A percentile compares a stretch with the other conserved stretches of the same genome.
These are phyloP conservation scores for Pseudochromis fuscus DNA, from an alignment of 2,797 vertebrate genomes.

Conservation along the genomic window DNA sequence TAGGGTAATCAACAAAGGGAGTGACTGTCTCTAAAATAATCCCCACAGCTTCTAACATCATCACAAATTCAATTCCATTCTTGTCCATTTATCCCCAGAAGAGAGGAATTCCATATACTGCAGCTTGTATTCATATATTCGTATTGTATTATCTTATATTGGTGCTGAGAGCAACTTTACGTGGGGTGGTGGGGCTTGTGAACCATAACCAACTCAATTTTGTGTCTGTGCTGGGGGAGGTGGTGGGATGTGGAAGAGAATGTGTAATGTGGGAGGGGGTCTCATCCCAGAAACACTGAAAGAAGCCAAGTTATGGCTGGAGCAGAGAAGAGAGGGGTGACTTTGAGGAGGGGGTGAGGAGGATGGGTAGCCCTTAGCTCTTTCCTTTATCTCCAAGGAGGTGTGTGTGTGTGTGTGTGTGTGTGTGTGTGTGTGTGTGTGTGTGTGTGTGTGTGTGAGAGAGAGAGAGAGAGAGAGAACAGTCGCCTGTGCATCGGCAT, in stretches of 20 bases:
- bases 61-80: constrained; percentile 65
- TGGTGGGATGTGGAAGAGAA: constrained; percentile 10
- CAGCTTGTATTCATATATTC: constrained; percentile 64
- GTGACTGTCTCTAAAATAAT: constrained; percentile 39
- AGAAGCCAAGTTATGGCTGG: constrained; percentile 61
- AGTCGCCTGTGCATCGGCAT: constrained; percentile 53
- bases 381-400: constrained; percentile 75
- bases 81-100: constrained; percentile 51
- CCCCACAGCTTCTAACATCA: constrained; percentile 41
- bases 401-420: constrained; percentile 36
- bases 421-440: constrained; percentile 18
- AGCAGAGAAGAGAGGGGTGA: constrained; percentile 77
- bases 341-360: constrained; percentile 79
- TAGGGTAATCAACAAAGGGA: constrained; percentile 27
- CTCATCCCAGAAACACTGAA: constrained; percentile 61
- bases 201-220: constrained; percentile 82
- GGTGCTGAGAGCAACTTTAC: constrained; percentile 67
- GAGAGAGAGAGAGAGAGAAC: not conserved
- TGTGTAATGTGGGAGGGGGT: constrained; percentile 37
- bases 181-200: constrained; percentile 65
- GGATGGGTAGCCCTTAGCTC: constrained; percentile 78
- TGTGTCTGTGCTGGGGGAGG: constrained; percentile 20
- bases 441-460: constrained; percentile 29
- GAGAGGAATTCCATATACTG: constrained; percentile 26
- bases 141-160: constrained; percentile 59